Base-by-base conservation (phyloP, 2,888 invertebrate genomes). In the Noctua fimbriata region DNA sequence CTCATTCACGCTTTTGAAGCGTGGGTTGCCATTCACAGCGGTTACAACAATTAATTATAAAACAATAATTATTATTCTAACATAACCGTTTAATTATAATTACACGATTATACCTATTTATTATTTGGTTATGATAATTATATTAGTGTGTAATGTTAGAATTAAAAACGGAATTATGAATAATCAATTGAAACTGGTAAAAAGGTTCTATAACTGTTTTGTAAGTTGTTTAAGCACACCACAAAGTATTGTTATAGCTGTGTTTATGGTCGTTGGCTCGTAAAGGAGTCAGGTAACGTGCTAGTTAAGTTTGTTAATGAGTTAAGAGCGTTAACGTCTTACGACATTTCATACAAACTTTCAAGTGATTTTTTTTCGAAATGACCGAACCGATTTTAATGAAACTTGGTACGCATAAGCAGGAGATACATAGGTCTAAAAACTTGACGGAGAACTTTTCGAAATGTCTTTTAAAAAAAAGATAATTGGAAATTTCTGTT, bases 11-110 rank as follows among this genome's bases (percentile, higher is more conserved):
- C 82, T 76, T 70, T 44, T n/a, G 55, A 44, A 74, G 86, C 81
- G 91, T 91, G 88, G 88, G 91, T 75, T 28, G 85, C 85, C 88
- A 91, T 91, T 91, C 89, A 90, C 76, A 79, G 83, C 74, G 76
- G 73, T 41, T 63, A 2, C 10, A 52, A 58, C 44, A 44, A 63
- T 32, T 21, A 44, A 58, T 69, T 65, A 69, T 60, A 69, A 28
- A n/a, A 44, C 60, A 24, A 44, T 66, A 28, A 69, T 74, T 55
- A 55, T 75, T 55, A n/a, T 69, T 78, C 65, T 67, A 67, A 21
- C 10, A 49, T 75, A 55, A 63, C 36, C 6, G 12, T 67, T 73
- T 73, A 12, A 49, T 60, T 81, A 58, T 77, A 60, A 47, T 55
- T 21, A 24, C 10, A 44, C n/a, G 44, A n/a, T 44, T 44, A 9